Conservation (phyloP, 2,113 vertebrate species). For the Mus pahari region DNA sequence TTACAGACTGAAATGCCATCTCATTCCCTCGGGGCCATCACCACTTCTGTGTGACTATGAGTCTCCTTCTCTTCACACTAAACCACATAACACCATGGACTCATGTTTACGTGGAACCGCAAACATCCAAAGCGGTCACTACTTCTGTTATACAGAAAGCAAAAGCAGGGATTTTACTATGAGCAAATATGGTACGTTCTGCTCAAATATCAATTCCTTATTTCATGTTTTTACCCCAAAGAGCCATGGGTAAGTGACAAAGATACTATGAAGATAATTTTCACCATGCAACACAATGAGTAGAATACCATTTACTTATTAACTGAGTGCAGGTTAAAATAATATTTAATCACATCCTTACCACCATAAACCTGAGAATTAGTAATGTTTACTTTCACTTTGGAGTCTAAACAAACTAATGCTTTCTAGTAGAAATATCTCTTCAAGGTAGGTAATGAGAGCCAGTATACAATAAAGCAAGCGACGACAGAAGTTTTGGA, state of each 20-base stretch:
- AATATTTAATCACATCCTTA: neutral
- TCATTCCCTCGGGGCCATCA: neutral
- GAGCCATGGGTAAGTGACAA: neutral
- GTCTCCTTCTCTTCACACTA: neutral
- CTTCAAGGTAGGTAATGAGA: neutral
- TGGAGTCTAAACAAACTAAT: neutral
- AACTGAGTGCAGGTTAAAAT: neutral
- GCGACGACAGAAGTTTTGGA: neutral
- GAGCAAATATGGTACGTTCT: neutral
- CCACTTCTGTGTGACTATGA: neutral
- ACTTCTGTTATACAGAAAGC: neutral
- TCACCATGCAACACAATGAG: neutral
- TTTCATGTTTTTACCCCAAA: neutral
- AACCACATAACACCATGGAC: neutral
- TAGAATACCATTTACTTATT: neutral
- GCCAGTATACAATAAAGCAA: neutral
- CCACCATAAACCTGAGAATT: neutral
- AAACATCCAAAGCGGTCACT: neutral
- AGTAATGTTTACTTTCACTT: neutral
- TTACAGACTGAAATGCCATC: neutral
- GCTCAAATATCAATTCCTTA: neutral
- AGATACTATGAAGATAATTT: neutral
- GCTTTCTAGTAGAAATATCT: neutral
- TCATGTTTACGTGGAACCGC: neutral
- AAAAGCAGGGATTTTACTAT: neutral